Evolutionary conservation across 2,888 invertebrate genomes (phyloP).

Genomic region (Calephelis perditalis): DNA sequence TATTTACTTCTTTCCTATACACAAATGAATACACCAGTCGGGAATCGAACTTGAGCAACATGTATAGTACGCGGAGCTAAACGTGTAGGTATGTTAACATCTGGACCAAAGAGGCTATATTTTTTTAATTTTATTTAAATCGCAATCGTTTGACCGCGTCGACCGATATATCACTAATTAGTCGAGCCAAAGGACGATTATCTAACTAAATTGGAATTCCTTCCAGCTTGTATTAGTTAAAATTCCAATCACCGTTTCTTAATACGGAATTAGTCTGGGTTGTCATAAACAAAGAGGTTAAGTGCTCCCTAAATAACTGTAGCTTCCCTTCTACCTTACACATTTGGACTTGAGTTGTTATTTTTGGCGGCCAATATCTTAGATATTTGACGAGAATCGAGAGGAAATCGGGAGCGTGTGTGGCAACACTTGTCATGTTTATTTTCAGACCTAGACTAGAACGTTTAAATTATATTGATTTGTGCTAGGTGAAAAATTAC

Average conservation of each 20-base stretch:
- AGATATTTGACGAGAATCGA: slow-evolving; percentile 34
- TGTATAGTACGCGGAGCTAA: too few relatives aligned
- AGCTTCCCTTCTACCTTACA: slow-evolving; percentile 43
- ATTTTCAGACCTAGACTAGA: slow-evolving; percentile 28
- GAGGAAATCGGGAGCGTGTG: slow-evolving; percentile 29
- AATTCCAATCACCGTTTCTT: slow-evolving; percentile 33
- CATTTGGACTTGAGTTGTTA: slow-evolving; percentile 32
- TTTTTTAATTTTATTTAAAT: too few relatives aligned
- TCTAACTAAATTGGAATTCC: slow-evolving; percentile 9
- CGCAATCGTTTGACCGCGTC: too few relatives aligned
- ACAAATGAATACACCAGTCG: too few relatives aligned
- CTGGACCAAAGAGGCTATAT: too few relatives aligned
- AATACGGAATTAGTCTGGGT: slow-evolving; percentile 46
- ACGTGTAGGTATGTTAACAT: too few relatives aligned
- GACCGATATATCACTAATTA: too few relatives aligned
- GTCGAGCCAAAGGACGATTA: not conserved
- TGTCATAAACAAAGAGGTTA: slow-evolving; percentile 61
- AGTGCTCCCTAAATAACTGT: slow-evolving; percentile 51
- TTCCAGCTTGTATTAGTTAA: slow-evolving; percentile 24
- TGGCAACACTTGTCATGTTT: slow-evolving; percentile 29
- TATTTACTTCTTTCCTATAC: too few relatives aligned
- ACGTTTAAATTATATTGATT: slow-evolving; percentile 19
- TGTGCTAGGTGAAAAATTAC: slow-evolving; percentile 14
- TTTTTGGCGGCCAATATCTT: slow-evolving; percentile 39
- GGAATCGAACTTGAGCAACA: too few relatives aligned